These are phyloP conservation scores for Tinamus major DNA, from an alignment of 2,797 vertebrate genomes.

Conservation along the genomic window DNA sequence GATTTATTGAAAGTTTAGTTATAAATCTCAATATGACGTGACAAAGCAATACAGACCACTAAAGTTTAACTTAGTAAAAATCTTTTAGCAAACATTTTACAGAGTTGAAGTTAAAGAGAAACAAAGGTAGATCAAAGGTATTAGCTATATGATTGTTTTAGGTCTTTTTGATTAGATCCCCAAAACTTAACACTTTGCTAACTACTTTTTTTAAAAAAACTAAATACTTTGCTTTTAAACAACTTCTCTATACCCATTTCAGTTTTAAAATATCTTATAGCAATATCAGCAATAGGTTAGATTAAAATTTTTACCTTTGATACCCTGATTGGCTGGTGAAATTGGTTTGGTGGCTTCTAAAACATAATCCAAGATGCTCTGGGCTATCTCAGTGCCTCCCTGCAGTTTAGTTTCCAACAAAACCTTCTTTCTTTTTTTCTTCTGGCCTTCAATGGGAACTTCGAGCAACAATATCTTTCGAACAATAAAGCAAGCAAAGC, in stretches of 20 bases:
- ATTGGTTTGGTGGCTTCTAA: constrained; percentile 92
- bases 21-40: neutral
- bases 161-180: neutral
- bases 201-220: neutral
- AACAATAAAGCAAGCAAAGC: constrained; percentile 45
- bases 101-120: neutral
- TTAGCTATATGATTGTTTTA: neutral
- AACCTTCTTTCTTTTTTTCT: constrained; percentile 96
- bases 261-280: neutral
- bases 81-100: neutral
- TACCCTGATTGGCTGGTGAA: constrained; percentile 92
- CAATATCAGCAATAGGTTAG: neutral
- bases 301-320: constrained; percentile 86
- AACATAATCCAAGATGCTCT: constrained; percentile 96
- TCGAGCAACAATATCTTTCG: constrained; percentile 94
- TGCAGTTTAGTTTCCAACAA: constrained; percentile 92
- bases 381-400: constrained; percentile 86
- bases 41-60: neutral
- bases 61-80: neutral
- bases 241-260: neutral
- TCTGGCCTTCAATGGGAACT: constrained; percentile 95
- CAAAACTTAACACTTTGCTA: neutral
- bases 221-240: neutral
- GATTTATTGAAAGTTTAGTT: neutral
- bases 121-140: neutral